Evolutionary conservation across 1,140 invertebrate species (phyloP).

Genomic region (Lutraria rhynchaena): DNA sequence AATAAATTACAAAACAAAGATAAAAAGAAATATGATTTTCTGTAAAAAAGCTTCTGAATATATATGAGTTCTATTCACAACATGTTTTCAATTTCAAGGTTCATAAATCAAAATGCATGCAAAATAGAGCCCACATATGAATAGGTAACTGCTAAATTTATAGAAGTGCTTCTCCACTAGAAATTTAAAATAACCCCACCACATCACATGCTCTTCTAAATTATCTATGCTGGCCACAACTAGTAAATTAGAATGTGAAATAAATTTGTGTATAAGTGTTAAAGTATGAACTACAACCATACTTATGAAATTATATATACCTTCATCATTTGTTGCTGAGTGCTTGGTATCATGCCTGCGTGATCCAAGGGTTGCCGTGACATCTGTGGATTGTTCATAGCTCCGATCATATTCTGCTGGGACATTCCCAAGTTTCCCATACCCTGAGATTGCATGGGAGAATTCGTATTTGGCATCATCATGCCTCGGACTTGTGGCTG

Average conservation of each 20-base stretch:
- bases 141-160: too few species aligned
- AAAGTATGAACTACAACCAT: too few species aligned
- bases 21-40: too few species aligned
- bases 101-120: too few species aligned
- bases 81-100: too few species aligned
- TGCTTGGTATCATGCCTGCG: slow-evolving; percentile 67
- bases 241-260: not conserved
- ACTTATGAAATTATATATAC: slow-evolving; percentile 30
- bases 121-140: too few species aligned
- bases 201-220: slow-evolving; percentile 1
- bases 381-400: slow-evolving; percentile 64
- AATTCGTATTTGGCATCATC: slow-evolving; percentile 58
- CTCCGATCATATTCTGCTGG: slow-evolving; percentile 69
- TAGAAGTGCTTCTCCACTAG: too few species aligned
- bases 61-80: too few species aligned
- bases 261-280: not conserved
- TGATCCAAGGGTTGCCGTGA: slow-evolving; percentile 70
- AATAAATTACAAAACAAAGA: too few species aligned
- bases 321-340: slow-evolving; percentile 71
- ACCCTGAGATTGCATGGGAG: slow-evolving; percentile 43
- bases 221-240: not conserved
- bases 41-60: too few species aligned
- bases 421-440: slow-evolving; percentile 66
- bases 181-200: too few species aligned
- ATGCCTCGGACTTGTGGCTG: slow-evolving; percentile 47